phyloP scores from a whole-genome alignment of 92 coral and sea anemone species.

The Desmophyllum pertusum region DNA sequence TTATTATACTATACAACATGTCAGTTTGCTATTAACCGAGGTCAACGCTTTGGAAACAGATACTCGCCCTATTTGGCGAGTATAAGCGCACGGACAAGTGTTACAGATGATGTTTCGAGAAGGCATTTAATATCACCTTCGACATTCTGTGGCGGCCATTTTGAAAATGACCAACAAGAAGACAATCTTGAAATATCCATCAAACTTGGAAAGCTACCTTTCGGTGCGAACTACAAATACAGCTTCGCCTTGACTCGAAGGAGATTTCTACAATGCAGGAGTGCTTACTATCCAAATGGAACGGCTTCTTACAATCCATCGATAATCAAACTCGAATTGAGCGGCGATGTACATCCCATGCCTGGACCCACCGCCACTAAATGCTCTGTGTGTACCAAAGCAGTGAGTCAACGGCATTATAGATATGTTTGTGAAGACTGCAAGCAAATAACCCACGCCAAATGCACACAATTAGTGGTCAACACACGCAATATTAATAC shows the following conservation, averaged over 20 bases:
- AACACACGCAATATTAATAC: background rate
- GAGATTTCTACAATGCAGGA: background rate
- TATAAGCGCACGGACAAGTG: no score
- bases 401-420: background rate
- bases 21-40: no score
- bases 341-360: conserved; percentile 13
- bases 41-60: no score
- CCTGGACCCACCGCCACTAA: background rate
- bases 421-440: background rate
- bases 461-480: no score
- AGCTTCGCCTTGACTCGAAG: background rate
- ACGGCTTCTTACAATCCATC: conserved; percentile 10
- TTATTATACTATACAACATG: no score
- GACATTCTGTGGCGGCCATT: no score
- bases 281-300: background rate
- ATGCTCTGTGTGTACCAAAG: conserved; percentile 2
- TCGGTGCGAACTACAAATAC: background rate
- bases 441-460: background rate
- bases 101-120: no score
- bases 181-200: no score
- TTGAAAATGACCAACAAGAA: no score
- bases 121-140: no score
- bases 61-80: no score
- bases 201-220: no score
- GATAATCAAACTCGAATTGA: background rate